Evolutionary conservation across 1,140 invertebrate species (phyloP).

Genomic region (Drosophila dunni): DNA sequence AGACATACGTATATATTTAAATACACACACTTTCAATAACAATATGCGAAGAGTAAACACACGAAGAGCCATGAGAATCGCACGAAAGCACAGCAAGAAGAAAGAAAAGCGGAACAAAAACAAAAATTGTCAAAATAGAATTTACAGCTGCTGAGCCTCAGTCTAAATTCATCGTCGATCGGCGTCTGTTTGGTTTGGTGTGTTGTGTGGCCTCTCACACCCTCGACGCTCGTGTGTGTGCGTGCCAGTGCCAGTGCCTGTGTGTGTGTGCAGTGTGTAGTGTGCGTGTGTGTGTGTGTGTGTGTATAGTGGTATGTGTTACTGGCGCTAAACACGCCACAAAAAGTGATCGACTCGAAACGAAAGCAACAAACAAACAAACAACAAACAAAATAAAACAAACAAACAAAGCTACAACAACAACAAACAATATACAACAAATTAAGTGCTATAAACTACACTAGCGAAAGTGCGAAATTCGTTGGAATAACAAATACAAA

Average conservation of each 20-base stretch:
- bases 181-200: constrained; percentile 34
- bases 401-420: constrained; percentile 22
- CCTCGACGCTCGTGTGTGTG: neutral
- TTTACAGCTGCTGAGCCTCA: constrained; percentile 74
- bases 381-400: constrained; percentile 8
- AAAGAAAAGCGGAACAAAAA: constrained; percentile 74
- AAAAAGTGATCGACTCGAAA: constrained; percentile 27
- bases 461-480: constrained; percentile 39
- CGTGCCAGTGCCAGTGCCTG: constrained; percentile 25
- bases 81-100: constrained; percentile 77
- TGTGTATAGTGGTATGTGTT: constrained; percentile 4
- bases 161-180: constrained; percentile 78
- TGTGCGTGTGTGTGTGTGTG: constrained; percentile 29
- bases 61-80: constrained; percentile 74
- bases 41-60: constrained; percentile 49
- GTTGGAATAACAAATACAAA: constrained; percentile 2
- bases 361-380: constrained; percentile 31
- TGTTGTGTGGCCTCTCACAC: constrained; percentile 16
- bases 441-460: constrained; percentile 41
- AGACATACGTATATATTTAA: constrained; percentile 11
- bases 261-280: constrained; percentile 23
- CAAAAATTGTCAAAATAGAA: constrained; percentile 75
- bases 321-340: constrained; percentile 2
- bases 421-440: constrained; percentile 39
- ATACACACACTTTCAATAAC: constrained; percentile 24